These are phyloP conservation scores for Tolypeutes matacus DNA, from an alignment of 2,797 vertebrate genomes.

Conservation along the genomic window DNA sequence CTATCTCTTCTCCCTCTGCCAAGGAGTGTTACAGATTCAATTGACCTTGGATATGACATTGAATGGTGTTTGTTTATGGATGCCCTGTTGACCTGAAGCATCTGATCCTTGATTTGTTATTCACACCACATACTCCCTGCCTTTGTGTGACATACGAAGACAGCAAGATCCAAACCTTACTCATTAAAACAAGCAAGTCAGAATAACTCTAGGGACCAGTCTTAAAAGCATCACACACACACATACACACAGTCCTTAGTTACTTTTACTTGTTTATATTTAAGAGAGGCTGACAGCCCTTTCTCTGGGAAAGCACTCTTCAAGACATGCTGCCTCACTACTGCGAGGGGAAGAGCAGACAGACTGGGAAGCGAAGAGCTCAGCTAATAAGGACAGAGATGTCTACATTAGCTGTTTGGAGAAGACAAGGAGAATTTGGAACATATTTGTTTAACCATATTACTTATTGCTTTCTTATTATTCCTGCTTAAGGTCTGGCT, in stretches of 20 bases:
- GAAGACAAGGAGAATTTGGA: conserved; percentile 37
- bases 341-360: background rate
- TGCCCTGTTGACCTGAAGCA: conserved; percentile 64
- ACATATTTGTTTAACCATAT: conserved; percentile 59
- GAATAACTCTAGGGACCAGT: conserved; percentile 35
- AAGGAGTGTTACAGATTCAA: conserved; percentile 22
- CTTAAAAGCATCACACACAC: conserved; percentile 46
- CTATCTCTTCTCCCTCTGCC: conserved; percentile 40
- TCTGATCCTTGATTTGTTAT: conserved; percentile 76
- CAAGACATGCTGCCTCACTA: background rate
- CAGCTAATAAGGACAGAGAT: conserved; percentile 57
- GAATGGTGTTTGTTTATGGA: conserved; percentile 62
- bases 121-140: conserved; percentile 59
- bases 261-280: conserved; percentile 52
- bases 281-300: conserved; percentile 66
- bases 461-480: conserved; percentile 70
- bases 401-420: conserved; percentile 37
- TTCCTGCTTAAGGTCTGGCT: conserved; percentile 46
- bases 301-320: background rate
- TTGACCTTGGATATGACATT: conserved; percentile 59
- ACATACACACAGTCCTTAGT: background rate
- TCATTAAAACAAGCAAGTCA: conserved; percentile 52
- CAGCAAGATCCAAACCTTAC: conserved; percentile 50
- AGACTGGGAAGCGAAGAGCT: background rate
- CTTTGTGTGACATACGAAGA: conserved; percentile 57